These are phyloP conservation scores for Brachionus manjavacas DNA, from an alignment of 1,140 invertebrate species.

Conservation along the genomic window DNA sequence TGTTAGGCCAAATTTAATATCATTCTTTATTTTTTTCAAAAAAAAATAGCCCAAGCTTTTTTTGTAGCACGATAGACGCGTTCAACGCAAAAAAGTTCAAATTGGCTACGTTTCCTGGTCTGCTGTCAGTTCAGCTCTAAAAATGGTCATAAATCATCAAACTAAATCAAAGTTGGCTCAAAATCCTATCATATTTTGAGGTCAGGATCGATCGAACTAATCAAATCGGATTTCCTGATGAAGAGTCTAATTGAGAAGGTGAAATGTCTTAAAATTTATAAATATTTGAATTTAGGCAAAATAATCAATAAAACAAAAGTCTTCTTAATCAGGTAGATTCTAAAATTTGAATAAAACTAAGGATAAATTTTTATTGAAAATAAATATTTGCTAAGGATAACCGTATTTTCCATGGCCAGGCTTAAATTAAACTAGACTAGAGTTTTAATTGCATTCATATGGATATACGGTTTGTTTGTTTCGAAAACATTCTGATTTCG, in stretches of 20 bases:
- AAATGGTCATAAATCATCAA: neutral
- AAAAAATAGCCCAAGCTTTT: neutral
- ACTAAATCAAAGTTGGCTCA: neutral
- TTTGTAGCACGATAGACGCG: neutral
- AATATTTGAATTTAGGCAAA: neutral
- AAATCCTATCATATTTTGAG: neutral
- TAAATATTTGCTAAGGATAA: neutral
- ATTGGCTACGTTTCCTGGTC: neutral
- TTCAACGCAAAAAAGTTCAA: neutral
- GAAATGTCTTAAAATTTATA: neutral
- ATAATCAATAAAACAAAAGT: slow-evolving; percentile 1
- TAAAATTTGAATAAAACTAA: neutral
- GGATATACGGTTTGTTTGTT: neutral
- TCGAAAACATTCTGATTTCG: neutral
- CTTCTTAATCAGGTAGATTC: neutral
- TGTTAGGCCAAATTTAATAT: neutral
- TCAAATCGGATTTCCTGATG: neutral
- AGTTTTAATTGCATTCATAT: slow-evolving; percentile 1
- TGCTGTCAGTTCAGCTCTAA: neutral
- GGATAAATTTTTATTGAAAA: neutral
- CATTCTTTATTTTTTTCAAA: neutral
- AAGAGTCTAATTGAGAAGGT: neutral
- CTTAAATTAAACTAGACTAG: neutral
- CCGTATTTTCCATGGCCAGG: neutral
- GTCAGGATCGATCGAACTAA: neutral